A percentile compares a stretch with the other conserved stretches of the same genome.
Evolutionary conservation across 2,797 vertebrate species (phyloP).

Genomic region (Parauchenoglanis ngamensis): DNA sequence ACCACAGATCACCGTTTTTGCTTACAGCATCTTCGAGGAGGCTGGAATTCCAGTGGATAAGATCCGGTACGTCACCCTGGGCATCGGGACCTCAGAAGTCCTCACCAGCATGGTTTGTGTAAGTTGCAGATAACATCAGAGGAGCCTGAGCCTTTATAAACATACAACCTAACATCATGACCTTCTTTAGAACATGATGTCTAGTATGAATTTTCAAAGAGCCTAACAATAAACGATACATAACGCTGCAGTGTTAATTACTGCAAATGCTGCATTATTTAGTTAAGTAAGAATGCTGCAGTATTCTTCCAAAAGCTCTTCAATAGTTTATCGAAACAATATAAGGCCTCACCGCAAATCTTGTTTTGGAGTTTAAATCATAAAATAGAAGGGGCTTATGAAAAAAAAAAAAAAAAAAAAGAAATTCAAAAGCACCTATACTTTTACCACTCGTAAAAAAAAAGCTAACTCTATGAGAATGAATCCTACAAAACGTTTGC

Average conservation of each 20-base stretch:
- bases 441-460: background rate
- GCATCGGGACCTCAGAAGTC: constrained; percentile 75
- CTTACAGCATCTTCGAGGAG: constrained; percentile 77
- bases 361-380: background rate
- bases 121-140: constrained; percentile 61
- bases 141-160: background rate
- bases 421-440: background rate
- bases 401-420: background rate
- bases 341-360: too few relatives aligned
- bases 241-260: too few relatives aligned
- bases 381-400: background rate
- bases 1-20: constrained; percentile 77
- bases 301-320: background rate
- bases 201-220: background rate
- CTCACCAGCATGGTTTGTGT: constrained; percentile 75
- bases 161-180: background rate
- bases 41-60: constrained; percentile 73
- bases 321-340: background rate
- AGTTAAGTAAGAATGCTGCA: background rate
- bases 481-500: background rate
- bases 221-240: background rate
- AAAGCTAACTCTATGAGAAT: background rate
- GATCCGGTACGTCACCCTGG: constrained; percentile 79
- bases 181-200: background rate
- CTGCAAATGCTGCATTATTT: background rate